phyloP scores from a whole-genome alignment of 2,888 invertebrate genomes.

The Eubasilissa splendida region DNA sequence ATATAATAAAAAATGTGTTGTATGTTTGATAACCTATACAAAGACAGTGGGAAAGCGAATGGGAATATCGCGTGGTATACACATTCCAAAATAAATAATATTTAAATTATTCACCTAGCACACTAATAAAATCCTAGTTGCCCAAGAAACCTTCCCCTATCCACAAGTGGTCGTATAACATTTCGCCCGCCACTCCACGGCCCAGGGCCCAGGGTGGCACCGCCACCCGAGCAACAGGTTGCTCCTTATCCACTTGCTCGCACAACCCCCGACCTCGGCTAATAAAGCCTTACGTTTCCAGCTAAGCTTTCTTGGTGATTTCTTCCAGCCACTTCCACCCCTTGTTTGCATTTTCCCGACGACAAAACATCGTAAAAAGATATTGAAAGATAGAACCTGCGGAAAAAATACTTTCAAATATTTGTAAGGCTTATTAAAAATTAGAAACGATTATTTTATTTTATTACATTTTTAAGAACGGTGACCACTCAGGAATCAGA shows the following conservation, averaged over 20 bases:
- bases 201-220: slow-evolving; percentile 13
- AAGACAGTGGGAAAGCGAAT: too few species aligned
- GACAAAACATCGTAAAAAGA: neutral
- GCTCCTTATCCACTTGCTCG: slow-evolving; percentile 51
- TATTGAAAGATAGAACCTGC: neutral
- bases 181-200: slow-evolving; percentile 20
- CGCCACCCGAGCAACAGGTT: slow-evolving; percentile 54
- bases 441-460: too few species aligned
- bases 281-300: slow-evolving; percentile 34
- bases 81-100: neutral
- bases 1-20: too few species aligned
- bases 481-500: too few species aligned
- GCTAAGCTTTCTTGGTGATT: slow-evolving; percentile 50
- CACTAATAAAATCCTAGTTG: slow-evolving; percentile 51
- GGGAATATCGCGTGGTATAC: too few species aligned
- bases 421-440: too few species aligned
- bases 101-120: neutral
- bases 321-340: slow-evolving; percentile 39
- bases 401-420: too few species aligned
- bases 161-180: slow-evolving; percentile 56
- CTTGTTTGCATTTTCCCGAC: neutral
- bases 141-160: slow-evolving; percentile 50
- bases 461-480: too few species aligned
- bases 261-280: slow-evolving; percentile 30
- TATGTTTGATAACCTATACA: too few species aligned